phyloP scores from a whole-genome alignment of 2,113 vertebrate genomes.

The Chaetorhynchus papuensis region DNA sequence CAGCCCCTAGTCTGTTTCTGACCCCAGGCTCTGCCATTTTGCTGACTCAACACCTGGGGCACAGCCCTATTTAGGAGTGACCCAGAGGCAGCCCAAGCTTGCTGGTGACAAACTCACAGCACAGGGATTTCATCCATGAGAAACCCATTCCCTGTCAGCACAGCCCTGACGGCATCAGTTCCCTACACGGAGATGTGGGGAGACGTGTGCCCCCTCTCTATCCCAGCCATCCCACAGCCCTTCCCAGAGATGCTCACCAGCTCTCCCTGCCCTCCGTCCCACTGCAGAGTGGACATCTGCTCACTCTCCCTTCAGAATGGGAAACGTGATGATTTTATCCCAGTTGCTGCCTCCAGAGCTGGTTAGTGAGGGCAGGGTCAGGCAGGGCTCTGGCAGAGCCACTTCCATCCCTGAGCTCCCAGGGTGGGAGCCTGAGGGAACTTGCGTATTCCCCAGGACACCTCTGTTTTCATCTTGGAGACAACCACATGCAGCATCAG shows the following conservation, averaged over 20 bases:
- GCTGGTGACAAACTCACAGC: neutral
- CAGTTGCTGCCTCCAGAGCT: neutral
- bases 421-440: accelerated
- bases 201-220: accelerated
- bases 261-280: neutral
- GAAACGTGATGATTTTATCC: neutral
- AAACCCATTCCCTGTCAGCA: neutral
- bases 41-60: neutral
- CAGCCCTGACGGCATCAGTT: neutral
- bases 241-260: neutral
- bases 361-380: neutral
- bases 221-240: neutral
- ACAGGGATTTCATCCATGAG: neutral
- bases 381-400: neutral
- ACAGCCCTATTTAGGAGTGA: neutral
- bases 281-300: neutral
- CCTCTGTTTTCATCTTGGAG: neutral
- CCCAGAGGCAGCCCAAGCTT: neutral
- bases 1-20: neutral
- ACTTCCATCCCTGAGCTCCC: neutral
- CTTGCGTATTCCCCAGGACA: neutral
- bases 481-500: neutral
- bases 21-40: neutral
- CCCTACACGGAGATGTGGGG: accelerated
- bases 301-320: neutral